Evolutionary conservation across 2,888 invertebrate genomes (phyloP), one percentile per base, ranked within the genome.

Genomic region (Adelognathus sp.): DNA sequence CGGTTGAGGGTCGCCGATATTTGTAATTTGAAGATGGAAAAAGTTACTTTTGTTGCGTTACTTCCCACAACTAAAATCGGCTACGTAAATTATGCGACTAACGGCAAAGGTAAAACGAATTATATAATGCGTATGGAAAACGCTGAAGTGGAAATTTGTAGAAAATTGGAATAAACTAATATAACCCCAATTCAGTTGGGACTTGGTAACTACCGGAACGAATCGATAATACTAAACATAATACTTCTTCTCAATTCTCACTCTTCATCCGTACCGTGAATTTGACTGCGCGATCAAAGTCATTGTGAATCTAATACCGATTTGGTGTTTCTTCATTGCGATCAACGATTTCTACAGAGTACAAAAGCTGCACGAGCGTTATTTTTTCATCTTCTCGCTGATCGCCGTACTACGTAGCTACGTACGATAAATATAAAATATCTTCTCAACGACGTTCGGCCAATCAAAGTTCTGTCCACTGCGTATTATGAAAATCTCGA

Each of bases 41-140:
- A 71, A 21, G 50, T 69, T 14, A 44, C 21, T 24, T 46, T 46
- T 63, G 70, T 70, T 60, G 64, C n/a, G 67, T 58, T 70, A 41
- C 54, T 18, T 60, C 56, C 67, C 75, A 79, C 75, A 39, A 75
- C 75, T 75, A 79, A 63, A 79, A 79, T 79, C 71, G 75, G 75
- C 75, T 71, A 75, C 58, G 24, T 46, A 46, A 31, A 31, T 52
- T 61, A 31, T 27, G 70, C 54, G 36, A 54, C 66, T 41, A 44
- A 60, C 52, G 4, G 18, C 29, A 56, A 46, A 27, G 7, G 31
- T 31, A 44, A 64, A 24, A 24, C 11, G 21, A 24, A 24, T 21
- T 21, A 21, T 4, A 21, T 21, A 24, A 46, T 46, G 11, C 21
- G 21, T 50, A 24, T 24, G 21, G 18, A 11, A 21, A 50, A 21